These are phyloP conservation scores for Willowsia nigromaculata DNA, from an alignment of 2,888 invertebrate genomes.

Conservation along the genomic window DNA sequence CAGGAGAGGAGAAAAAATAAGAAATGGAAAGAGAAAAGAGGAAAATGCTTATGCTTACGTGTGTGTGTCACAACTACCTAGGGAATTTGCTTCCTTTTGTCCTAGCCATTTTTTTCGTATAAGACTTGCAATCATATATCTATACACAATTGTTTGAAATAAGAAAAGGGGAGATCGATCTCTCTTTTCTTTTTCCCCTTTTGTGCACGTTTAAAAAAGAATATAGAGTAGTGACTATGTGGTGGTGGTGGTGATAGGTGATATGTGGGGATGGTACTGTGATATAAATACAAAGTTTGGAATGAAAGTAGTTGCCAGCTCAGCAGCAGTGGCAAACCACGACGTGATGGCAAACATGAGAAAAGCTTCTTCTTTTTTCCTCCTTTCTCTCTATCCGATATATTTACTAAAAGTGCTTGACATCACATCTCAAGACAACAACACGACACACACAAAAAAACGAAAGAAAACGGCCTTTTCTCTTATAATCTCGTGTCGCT, in stretches of 20 bases:
- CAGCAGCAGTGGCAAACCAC: slow-evolving; percentile 68
- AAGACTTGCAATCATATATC: background rate
- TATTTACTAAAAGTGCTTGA: slow-evolving; percentile 60
- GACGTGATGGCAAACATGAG: slow-evolving; percentile 67
- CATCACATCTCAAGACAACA: slow-evolving; percentile 66
- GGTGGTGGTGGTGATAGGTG: slow-evolving; percentile 17
- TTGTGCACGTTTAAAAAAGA: background rate
- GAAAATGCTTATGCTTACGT: slow-evolving; percentile 46
- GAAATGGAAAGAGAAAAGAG: slow-evolving; percentile 35
- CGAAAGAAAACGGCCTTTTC: slow-evolving; percentile 13
- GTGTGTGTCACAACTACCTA: slow-evolving; percentile 67
- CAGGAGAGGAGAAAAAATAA: background rate
- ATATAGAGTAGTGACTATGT: background rate
- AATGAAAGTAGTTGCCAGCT: slow-evolving; percentile 58
- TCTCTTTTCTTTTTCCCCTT: background rate
- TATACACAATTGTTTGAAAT: background rate
- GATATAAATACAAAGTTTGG: background rate
- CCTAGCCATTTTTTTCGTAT: slow-evolving; percentile 38
- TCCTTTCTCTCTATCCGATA: background rate
- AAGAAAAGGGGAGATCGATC: slow-evolving; percentile 44
- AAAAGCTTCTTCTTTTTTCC: slow-evolving; percentile 46
- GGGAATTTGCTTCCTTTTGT: slow-evolving; percentile 68
- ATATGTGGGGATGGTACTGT: background rate
- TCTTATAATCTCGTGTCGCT: slow-evolving; percentile 65
- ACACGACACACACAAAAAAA: slow-evolving; percentile 43